phyloP scores from a whole-genome alignment of 1,140 invertebrate species.

The Rhyacophila brunnea region DNA sequence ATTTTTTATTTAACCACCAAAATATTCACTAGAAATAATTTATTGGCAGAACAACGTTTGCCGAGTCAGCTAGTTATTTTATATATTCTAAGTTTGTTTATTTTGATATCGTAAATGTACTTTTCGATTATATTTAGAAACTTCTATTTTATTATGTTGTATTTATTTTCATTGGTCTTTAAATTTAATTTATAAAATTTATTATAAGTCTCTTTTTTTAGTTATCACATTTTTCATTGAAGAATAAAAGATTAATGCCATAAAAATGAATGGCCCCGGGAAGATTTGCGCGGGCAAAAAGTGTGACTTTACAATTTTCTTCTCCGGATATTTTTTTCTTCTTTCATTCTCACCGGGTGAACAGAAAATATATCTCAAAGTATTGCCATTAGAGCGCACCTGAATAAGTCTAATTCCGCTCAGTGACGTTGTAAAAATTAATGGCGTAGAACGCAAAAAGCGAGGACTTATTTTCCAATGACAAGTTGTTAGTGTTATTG shows the following conservation, averaged over 20 bases:
- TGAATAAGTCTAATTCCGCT: slow-evolving; percentile 32
- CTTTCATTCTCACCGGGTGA: slow-evolving; percentile 1
- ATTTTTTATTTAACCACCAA: too few species aligned
- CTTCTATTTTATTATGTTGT: too few species aligned
- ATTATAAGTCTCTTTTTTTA: slow-evolving; percentile 1
- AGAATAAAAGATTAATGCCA: slow-evolving; percentile 23
- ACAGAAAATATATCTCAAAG: too few species aligned
- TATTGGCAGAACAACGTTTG: too few species aligned
- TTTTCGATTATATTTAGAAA: too few species aligned
- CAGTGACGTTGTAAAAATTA: slow-evolving; percentile 34
- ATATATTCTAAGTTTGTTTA: too few species aligned
- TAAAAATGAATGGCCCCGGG: slow-evolving; percentile 20
- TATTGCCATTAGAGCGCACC: slow-evolving; percentile 5
- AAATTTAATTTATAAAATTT: too few species aligned
- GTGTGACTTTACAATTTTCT: slow-evolving; percentile 23
- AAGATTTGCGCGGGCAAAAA: slow-evolving; percentile 21
- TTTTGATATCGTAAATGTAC: too few species aligned
- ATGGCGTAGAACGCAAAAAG: slow-evolving; percentile 24
- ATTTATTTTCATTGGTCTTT: too few species aligned
- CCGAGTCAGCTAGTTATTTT: too few species aligned
- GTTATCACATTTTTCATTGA: not conserved
- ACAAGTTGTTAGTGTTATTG: slow-evolving; percentile 37
- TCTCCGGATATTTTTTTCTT: not conserved
- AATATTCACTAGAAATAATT: too few species aligned
- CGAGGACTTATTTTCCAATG: slow-evolving; percentile 33